Conservation (phyloP, 2,888 invertebrate genomes). For the Mythimna albipuncta region DNA sequence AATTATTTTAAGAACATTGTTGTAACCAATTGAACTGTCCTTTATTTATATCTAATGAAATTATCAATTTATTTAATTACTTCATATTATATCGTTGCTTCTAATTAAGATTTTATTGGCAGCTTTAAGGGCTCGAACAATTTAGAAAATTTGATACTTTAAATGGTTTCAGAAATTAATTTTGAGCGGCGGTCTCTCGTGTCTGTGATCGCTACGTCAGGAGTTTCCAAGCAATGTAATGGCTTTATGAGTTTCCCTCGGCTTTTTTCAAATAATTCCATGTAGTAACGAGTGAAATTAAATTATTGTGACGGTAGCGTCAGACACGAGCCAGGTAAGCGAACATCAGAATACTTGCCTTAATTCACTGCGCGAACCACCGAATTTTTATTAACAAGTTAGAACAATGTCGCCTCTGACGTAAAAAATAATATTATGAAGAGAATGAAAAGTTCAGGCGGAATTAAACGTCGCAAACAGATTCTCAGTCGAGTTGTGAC, state of each 20-base stretch:
- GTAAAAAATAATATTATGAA: slow-evolving; percentile 60
- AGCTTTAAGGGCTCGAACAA: slow-evolving; percentile 62
- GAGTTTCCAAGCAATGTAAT: slow-evolving; percentile 78
- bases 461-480: slow-evolving; percentile 67
- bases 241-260: slow-evolving; percentile 82
- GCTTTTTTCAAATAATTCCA: slow-evolving; percentile 82
- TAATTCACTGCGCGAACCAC: slow-evolving; percentile 44
- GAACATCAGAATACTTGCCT: slow-evolving; percentile 72
- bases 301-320: slow-evolving; percentile 78
- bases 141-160: slow-evolving; percentile 68
- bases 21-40: not conserved
- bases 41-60: slow-evolving; percentile 41
- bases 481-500: slow-evolving; percentile 38
- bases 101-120: slow-evolving; percentile 68
- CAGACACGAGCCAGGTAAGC: slow-evolving; percentile 72
- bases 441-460: slow-evolving; percentile 44
- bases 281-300: slow-evolving; percentile 80
- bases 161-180: slow-evolving; percentile 78
- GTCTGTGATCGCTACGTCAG: slow-evolving; percentile 79
- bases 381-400: slow-evolving; percentile 56
- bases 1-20: slow-evolving; percentile 1
- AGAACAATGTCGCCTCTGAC: slow-evolving; percentile 59
- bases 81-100: slow-evolving; percentile 57
- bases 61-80: slow-evolving; percentile 61
- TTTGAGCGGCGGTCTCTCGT: slow-evolving; percentile 71